A percentile compares a stretch with the other conserved stretches of the same genome.
These are phyloP conservation scores for Ursus arctos DNA, from an alignment of 2,113 vertebrate species.

Conservation along the genomic window DNA sequence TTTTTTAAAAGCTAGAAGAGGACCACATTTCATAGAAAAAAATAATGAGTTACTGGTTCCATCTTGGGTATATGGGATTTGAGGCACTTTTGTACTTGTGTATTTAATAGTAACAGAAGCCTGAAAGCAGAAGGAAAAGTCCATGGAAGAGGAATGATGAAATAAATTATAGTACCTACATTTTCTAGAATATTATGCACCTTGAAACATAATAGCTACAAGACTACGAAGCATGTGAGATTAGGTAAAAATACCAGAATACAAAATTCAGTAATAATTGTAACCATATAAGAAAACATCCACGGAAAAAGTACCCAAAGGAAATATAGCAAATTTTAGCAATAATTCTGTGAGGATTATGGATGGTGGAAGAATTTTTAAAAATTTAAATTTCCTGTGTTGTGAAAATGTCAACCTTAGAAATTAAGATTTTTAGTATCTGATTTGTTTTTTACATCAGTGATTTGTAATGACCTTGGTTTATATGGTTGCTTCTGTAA, in stretches of 20 bases:
- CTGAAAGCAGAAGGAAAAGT: neutral
- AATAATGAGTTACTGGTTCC: neutral
- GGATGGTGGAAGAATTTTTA: neutral
- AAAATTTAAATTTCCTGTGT: neutral
- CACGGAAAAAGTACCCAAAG: neutral
- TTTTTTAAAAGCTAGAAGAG: neutral
- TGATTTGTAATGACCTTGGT: neutral
- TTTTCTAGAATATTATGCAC: neutral
- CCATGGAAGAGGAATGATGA: neutral
- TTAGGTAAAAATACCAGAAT: neutral
- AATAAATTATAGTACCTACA: neutral
- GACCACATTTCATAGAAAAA: neutral
- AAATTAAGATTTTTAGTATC: neutral
- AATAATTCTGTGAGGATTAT: neutral
- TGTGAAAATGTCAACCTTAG: neutral
- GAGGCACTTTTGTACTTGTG: neutral
- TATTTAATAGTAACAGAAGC: neutral
- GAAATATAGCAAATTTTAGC: neutral
- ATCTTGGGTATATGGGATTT: neutral
- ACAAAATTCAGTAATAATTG: neutral
- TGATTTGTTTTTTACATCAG: neutral
- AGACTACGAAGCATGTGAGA: neutral
- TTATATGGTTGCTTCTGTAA: slow-evolving; percentile 27
- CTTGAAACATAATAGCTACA: neutral
- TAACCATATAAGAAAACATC: neutral